Evolutionary conservation across 1,140 invertebrate genomes (phyloP), one percentile per base, ranked within the genome.

Genomic region (Whitmania pigra): DNA sequence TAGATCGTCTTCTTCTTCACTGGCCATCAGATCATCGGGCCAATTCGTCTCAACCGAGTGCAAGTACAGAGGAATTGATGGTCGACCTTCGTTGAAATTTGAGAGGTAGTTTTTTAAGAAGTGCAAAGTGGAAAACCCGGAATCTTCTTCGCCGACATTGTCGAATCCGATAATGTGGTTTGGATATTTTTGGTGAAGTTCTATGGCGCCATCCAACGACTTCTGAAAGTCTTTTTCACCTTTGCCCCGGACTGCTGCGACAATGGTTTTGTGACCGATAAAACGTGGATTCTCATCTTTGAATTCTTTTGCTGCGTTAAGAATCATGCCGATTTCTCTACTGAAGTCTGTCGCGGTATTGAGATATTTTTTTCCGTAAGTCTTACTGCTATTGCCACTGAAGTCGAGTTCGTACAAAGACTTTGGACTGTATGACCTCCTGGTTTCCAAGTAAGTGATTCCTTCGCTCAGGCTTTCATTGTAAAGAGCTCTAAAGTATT

Each of bases 1-100:
- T 0, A 74, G 72, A 63, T 78, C 77, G 22, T 75, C 72, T 2
- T 70, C 69, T 40, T 68, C 67, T 53, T 71, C 43, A 29, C 76
- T 73, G 13, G 75, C 72, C 69, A 77, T 67, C 49, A 77, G 57
- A 70, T 78, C 76, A 0, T 74, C 74, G 25, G 78, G 78, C 77
- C 77, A 78, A 36, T 75, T 78, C 2, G 77, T 78, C 75, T 78
- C 76, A 0, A 73, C 75, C 5, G 72, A 72, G 53, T 78, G 78
- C 60, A 78, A 73, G 55, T 71, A 75, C n/a, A 75, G 71, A 60
- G 75, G 74, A 29, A 78, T 49, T 7, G 36, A 73, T 29, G 36
- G 25, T 40, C 40, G 22, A 18, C 57, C 57, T 18, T 63, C 75
- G 9, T 22, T 71, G 29, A 55, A 29, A 49, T 25, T 25, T 7